Base-by-base conservation (phyloP, 2,888 invertebrate species). In the Drosophila recens region DNA sequence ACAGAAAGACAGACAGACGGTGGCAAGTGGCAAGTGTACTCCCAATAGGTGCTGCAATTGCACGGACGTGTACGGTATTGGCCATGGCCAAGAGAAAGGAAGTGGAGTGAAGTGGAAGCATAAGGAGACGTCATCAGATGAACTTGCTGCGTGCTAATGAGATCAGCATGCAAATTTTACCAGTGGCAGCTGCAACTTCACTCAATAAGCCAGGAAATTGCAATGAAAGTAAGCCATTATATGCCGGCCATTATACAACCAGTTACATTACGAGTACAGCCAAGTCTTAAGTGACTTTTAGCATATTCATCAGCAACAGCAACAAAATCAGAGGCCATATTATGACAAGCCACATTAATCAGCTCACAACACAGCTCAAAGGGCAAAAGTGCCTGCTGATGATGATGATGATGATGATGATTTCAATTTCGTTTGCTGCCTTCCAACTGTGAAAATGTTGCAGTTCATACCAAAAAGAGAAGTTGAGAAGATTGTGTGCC, bases 141-240 rank as follows among this genome's bases (percentile, higher is more conserved):
- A 82, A 79, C 87, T 87, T 80, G 87, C 84, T 79, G 65, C 76
- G 73, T 89, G 84, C 84, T 89, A 84, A 84, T 84, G 89, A 84
- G 84, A 87, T 89, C 84, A 89, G 76, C 89, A 87, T 84, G 89
- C 79, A 87, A 84, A 84, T 34, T 34, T 79, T 58, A 33, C 69
- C 58, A n/a, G 10, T 34, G 11, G 54, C 42, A 30, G 23, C 27
- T 46, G 57, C 45, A 54, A 54, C 17, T 49, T 42, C 40, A 61
- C 63, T 56, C 59, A 79, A 75, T 79, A 70, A 69, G 57, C 61
- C 71, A 80, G 83, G 70, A 80, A 77, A 88, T 86, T 86, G 82
- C 83, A 88, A 74, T 88, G 83, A 80, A 74, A 88, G 82, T 72
- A 86, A 69, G 86, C 65, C 80, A 80, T 79, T 71, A 78, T 81